Evolutionary conservation across 2,888 invertebrate species (phyloP).

Genomic region (Cosmia trapezina): DNA sequence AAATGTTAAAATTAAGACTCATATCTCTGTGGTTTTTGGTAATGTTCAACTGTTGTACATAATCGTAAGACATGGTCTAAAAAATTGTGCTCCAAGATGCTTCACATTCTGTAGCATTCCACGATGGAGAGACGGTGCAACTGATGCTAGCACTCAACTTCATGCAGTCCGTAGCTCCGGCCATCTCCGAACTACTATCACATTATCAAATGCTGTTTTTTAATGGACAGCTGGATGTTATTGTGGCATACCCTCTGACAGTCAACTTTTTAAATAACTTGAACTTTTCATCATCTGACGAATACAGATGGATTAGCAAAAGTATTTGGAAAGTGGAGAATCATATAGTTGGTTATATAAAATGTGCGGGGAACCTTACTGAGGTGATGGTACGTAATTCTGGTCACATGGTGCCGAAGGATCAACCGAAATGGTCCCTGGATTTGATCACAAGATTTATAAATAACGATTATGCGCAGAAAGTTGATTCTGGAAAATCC

Average conservation of each 20-base stretch:
- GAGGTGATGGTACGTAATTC: constrained; percentile 94
- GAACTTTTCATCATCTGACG: constrained; percentile 91
- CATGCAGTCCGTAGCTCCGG: constrained; percentile 89
- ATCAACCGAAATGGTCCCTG: constrained; percentile 90
- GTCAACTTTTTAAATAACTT: constrained; percentile 92
- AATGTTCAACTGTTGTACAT: not conserved
- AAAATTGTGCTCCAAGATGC: not conserved
- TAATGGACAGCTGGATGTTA: constrained; percentile 92
- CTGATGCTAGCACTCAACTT: constrained; percentile 89
- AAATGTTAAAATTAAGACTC: not conserved
- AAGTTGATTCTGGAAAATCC: not conserved
- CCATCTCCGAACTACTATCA: constrained; percentile 83
- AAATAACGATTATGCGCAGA: constrained; percentile 70
- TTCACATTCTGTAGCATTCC: constrained; percentile 79
- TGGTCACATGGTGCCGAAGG: constrained; percentile 93
- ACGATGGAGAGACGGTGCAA: constrained; percentile 86
- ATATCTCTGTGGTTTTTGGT: not conserved
- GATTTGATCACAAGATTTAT: constrained; percentile 90
- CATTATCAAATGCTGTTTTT: constrained; percentile 91
- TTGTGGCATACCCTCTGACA: constrained; percentile 90
- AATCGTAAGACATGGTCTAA: not conserved
- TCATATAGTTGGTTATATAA: constrained; percentile 93
- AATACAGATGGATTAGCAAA: constrained; percentile 91
- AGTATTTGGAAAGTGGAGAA: constrained; percentile 92
- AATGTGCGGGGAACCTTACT: constrained; percentile 92